These are phyloP conservation scores for Anarrhichthys ocellatus DNA, from an alignment of 2,113 vertebrate species.

Conservation along the genomic window DNA sequence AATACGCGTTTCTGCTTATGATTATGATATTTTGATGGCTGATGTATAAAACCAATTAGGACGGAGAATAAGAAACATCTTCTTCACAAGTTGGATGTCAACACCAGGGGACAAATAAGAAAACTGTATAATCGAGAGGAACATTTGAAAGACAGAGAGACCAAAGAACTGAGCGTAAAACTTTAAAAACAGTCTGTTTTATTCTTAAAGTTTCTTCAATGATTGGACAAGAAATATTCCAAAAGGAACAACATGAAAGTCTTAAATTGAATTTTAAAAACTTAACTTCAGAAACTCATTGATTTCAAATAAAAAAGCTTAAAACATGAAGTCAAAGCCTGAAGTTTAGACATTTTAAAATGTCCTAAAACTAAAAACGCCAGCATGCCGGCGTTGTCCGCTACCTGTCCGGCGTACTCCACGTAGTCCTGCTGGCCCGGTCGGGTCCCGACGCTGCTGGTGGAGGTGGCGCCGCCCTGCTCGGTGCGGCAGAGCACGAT, in stretches of 20 bases:
- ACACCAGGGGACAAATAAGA: neutral
- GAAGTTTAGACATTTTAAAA: neutral
- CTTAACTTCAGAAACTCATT: neutral
- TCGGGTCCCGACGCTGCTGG: constrained; percentile 65
- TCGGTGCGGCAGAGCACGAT: constrained; percentile 92
- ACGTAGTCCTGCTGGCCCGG: constrained; percentile 91
- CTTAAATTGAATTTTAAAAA: neutral
- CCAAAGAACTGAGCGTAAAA: neutral
- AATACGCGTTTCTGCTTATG: too few relatives aligned
- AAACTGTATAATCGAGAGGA: neutral
- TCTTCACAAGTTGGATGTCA: neutral
- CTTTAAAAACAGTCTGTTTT: neutral
- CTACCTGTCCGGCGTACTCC: constrained; percentile 90
- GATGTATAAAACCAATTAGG: neutral
- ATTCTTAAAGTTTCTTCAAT: neutral
- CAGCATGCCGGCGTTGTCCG: neutral
- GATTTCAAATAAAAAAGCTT: neutral
- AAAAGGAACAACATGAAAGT: neutral
- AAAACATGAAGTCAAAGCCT: neutral
- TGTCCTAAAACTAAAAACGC: neutral
- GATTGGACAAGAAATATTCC: neutral
- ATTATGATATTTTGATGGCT: too few relatives aligned
- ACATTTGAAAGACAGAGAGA: neutral
- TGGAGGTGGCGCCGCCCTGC: constrained; percentile 88
- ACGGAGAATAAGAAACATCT: neutral